Base-by-base conservation (phyloP, 2,113 vertebrate genomes). In the Gymnocephalus cernua region DNA sequence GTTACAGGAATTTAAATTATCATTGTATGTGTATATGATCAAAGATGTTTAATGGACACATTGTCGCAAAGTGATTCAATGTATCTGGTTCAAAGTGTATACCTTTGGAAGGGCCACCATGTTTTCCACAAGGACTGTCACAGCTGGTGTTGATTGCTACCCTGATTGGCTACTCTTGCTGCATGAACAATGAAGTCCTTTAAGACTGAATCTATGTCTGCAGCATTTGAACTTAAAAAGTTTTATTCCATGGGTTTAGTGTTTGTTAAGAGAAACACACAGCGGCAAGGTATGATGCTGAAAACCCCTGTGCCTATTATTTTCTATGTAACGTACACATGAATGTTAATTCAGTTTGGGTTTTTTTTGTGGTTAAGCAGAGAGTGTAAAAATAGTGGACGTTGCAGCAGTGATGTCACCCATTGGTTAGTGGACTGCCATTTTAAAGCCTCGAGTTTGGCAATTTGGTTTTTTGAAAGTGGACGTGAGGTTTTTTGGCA, bases 1-100 rank as follows among this genome's bases (percentile, higher is more conserved):
- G 61, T 68, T 80, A 58, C 32, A 25, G 29, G 54, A 83, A 85
- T 87, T 84, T 27, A 72, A 79, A 85, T 80, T 13, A 54, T 75
- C 70, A 64, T 86, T 54, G 61, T 29, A 14, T 54, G 51, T 83
- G 44, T 38, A 19, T 15, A 19, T 74, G 65, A 54, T 84, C 56
- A 50, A 73, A 71, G 27, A 74, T 45, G 16, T 81, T 76, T 64
- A n/a, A 12, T 47, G 19, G 58, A 77, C 48, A 48, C 32, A 38
- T 41, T 71, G 25, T 59, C 69, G 32, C 15, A 51, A 50, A 35
- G 45, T 67, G 25, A 64, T n/a, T 44, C 27, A 54, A 48, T 27
- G 18, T 21, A 23, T 12, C 11, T 58, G 25, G 21, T 73, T 62
- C 12, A 1, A 80, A 51, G n/a, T 45, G 65, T 23, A 5, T 23